Conservation (phyloP, 2,888 invertebrate species). For the Caenorhabditis zanzibari region DNA sequence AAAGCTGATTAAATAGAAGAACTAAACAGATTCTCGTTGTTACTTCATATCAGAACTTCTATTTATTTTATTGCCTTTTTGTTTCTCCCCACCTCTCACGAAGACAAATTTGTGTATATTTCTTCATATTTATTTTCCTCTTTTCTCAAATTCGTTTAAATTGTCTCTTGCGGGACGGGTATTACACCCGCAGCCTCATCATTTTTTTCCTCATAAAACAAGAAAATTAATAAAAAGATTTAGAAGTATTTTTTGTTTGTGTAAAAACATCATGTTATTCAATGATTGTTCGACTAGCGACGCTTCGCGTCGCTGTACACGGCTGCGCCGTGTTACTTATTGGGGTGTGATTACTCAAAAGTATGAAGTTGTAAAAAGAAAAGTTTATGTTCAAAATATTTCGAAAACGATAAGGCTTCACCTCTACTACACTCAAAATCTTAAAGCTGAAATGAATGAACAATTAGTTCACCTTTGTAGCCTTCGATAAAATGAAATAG, state of each 20-base stretch:
- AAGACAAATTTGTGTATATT: slow-evolving; percentile 60
- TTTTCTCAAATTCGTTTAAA: neutral
- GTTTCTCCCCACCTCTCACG: slow-evolving; percentile 15
- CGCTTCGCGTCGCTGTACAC: no score
- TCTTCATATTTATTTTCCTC: slow-evolving; percentile 46
- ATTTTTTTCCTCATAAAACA: slow-evolving; percentile 24
- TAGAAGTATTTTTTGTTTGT: neutral
- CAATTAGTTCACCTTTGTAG: no score
- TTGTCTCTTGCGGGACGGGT: slow-evolving; percentile 65
- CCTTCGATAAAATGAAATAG: no score
- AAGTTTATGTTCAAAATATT: no score
- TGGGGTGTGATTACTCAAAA: no score
- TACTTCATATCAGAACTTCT: slow-evolving; percentile 41
- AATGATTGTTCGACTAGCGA: no score
- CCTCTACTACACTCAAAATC: no score
- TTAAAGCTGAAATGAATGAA: no score
- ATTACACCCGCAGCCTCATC: slow-evolving; percentile 55
- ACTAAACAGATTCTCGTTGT: neutral
- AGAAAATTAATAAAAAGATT: slow-evolving; percentile 33
- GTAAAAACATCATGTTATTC: no score
- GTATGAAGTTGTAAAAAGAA: no score
- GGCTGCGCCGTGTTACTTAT: no score
- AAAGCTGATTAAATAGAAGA: slow-evolving; percentile 73
- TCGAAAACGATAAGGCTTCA: no score
- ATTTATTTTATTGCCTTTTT: slow-evolving; percentile 45